Percentiles rank a stretch among this genome's conserved stretches.
phyloP scores from a whole-genome alignment of 2,797 vertebrate species.

The Parambassis ranga region DNA sequence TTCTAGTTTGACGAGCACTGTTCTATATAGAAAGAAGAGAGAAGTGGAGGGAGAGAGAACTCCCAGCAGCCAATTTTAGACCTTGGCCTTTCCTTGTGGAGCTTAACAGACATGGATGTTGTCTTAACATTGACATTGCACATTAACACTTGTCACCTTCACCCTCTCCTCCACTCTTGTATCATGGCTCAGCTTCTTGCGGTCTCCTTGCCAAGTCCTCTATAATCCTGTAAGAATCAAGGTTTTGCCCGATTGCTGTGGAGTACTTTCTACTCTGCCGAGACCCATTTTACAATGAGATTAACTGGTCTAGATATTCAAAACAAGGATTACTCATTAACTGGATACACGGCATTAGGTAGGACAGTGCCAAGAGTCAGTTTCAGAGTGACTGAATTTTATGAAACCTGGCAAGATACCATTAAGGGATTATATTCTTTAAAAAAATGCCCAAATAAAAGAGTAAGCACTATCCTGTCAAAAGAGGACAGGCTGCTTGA shows the following conservation, averaged over 20 bases:
- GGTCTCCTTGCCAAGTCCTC: slow-evolving; percentile 6
- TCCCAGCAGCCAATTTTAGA: slow-evolving; percentile 9
- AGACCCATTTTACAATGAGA: slow-evolving; percentile 22
- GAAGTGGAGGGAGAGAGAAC: slow-evolving; percentile 7
- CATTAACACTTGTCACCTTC: not conserved
- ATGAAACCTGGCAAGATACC: not conserved
- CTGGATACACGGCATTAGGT: not conserved
- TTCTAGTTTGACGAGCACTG: slow-evolving; percentile 47
- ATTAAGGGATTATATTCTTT: slow-evolving; percentile 19
- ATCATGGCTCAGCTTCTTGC: not conserved
- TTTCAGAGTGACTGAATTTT: not conserved
- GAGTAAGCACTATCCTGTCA: slow-evolving; percentile 1
- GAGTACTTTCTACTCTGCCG: slow-evolving; percentile 3
- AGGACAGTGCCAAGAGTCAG: slow-evolving; percentile 2
- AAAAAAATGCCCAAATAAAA: not conserved
- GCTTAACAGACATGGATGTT: slow-evolving; percentile 11
- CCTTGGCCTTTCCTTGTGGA: not conserved
- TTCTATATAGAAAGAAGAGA: slow-evolving; percentile 54
- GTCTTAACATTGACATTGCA: slow-evolving; percentile 23
- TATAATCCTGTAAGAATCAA: slow-evolving; percentile 35
- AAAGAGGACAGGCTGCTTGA: not conserved
- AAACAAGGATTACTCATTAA: slow-evolving; percentile 40
- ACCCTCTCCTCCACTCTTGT: not conserved
- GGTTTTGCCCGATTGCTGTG: slow-evolving; percentile 13
- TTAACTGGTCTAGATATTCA: slow-evolving; percentile 21